These are phyloP conservation scores for Saguinus midas DNA, from an alignment of 2,113 vertebrate genomes.

Conservation along the genomic window DNA sequence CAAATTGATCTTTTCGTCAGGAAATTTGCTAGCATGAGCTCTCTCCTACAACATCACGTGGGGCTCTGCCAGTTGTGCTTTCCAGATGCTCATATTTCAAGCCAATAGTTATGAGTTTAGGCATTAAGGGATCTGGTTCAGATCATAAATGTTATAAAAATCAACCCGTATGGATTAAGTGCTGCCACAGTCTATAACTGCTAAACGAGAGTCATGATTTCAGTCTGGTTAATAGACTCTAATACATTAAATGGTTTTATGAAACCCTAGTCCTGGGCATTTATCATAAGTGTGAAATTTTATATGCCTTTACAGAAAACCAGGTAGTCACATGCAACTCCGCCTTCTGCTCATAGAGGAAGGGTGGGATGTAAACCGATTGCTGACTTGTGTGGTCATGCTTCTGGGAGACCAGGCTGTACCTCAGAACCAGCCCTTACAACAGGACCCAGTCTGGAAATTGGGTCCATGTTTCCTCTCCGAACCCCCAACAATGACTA, in stretches of 20 bases:
- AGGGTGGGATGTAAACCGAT: background rate
- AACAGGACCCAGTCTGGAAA: background rate
- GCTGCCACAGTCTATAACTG: constrained; percentile 85
- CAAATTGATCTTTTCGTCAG: background rate
- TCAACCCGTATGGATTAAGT: constrained; percentile 92
- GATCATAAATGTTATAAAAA: constrained; percentile 92
- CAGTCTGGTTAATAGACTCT: constrained; percentile 87
- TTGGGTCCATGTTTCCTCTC: background rate
- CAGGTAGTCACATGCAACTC: background rate
- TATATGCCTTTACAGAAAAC: constrained; percentile 49
- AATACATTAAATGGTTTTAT: constrained; percentile 86
- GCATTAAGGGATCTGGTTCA: constrained; percentile 89
- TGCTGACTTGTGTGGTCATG: background rate
- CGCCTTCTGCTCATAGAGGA: background rate
- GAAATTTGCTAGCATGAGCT: background rate
- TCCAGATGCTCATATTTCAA: constrained; percentile 82
- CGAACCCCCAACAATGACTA: background rate
- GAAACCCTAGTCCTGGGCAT: constrained; percentile 76
- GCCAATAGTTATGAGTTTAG: constrained; percentile 86
- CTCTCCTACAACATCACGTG: constrained; percentile 73
- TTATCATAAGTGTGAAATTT: constrained; percentile 67
- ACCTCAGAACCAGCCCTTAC: background rate
- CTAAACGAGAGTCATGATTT: constrained; percentile 88
- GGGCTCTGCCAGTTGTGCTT: constrained; percentile 43
- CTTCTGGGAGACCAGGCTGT: background rate